These are phyloP conservation scores for Cotesia typhae DNA, from an alignment of 1,140 invertebrate genomes.

Conservation along the genomic window DNA sequence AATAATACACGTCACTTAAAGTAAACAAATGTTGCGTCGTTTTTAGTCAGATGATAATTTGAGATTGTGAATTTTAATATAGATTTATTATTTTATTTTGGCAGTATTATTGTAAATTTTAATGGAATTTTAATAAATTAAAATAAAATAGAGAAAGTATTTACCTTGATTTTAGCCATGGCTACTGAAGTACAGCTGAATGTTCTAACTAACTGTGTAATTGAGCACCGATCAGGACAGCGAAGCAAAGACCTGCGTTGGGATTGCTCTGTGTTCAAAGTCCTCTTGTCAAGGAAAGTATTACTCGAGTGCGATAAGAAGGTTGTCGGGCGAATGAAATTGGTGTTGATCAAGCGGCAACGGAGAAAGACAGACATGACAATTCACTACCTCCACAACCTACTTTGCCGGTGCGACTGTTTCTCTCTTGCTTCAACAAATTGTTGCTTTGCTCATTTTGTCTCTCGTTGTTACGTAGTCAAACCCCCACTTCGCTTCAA, in stretches of 20 bases:
- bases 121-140: not conserved
- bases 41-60: too few relatives aligned
- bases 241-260: not conserved
- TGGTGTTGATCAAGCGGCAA: constrained; percentile 5
- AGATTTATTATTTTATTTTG: too few relatives aligned
- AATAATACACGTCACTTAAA: constrained; percentile 7
- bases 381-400: constrained; percentile 8
- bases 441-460: too few relatives aligned
- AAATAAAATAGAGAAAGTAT: not conserved
- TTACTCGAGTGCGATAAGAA: not conserved
- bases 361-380: constrained; percentile 32
- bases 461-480: not conserved
- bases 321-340: constrained; percentile 17
- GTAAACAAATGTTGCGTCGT: not conserved
- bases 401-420: constrained; percentile 26
- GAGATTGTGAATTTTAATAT: too few relatives aligned
- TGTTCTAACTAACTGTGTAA: not conserved
- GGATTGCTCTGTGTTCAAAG: constrained; percentile 3
- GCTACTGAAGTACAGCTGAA: constrained; percentile 19
- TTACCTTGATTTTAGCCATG: constrained; percentile 37
- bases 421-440: constrained; percentile 7
- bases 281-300: not conserved
- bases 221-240: not conserved
- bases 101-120: not conserved
- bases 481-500: not conserved